Conservation (phyloP, 2,888 invertebrate species). For the Ophion obscuratus region DNA sequence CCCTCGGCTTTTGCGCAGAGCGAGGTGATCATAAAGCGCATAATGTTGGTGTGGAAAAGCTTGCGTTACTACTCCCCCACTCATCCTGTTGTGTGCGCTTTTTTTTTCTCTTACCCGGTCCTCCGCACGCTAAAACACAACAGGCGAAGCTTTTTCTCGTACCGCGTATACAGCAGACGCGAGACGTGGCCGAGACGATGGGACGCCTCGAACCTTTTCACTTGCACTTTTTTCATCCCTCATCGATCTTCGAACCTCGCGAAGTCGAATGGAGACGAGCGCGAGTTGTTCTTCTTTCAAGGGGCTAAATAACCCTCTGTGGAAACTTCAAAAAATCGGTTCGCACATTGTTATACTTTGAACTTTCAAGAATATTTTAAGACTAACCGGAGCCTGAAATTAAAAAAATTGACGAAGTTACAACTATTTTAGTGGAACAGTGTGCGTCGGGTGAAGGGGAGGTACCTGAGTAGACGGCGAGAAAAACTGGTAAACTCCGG, state of each 20-base stretch:
- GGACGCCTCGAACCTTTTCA: slow-evolving; percentile 35
- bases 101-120: slow-evolving; percentile 31
- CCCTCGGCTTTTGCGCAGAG: slow-evolving; percentile 69
- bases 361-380: no score
- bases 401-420: no score
- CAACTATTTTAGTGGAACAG: no score
- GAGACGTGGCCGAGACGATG: slow-evolving; percentile 58
- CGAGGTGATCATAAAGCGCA: slow-evolving; percentile 76
- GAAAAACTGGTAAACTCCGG: no score
- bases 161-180: slow-evolving; percentile 39
- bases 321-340: no score
- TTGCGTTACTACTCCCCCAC: slow-evolving; percentile 64
- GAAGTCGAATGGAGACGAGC: neutral
- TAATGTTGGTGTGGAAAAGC: slow-evolving; percentile 72
- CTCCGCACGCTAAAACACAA: slow-evolving; percentile 39
- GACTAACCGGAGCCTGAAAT: no score
- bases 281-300: no score
- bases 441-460: no score
- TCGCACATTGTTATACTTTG: no score
- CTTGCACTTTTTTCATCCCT: slow-evolving; percentile 13
- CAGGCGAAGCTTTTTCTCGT: slow-evolving; percentile 60
- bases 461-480: no score
- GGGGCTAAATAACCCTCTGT: no score
- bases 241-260: slow-evolving; percentile 12
- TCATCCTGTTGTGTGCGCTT: slow-evolving; percentile 24